A percentile compares a stretch with the other conserved stretches of the same genome.
These are phyloP conservation scores for Cotesia vestalis DNA, from an alignment of 1,140 invertebrate genomes.

Conservation along the genomic window DNA sequence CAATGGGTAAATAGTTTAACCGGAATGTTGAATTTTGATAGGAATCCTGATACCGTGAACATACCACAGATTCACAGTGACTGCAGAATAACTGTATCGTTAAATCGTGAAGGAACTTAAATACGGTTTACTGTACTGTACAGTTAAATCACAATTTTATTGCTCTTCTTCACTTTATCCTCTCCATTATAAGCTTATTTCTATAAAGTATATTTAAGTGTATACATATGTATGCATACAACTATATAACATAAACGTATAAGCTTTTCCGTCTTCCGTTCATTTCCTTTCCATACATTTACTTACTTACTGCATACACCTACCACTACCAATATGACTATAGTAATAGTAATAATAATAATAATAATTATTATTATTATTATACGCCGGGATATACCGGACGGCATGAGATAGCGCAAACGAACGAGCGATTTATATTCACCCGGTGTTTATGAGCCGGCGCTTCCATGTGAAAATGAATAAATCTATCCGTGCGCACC, in stretches of 20 bases:
- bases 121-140: neutral
- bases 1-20: constrained; percentile 1
- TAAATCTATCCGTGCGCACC: too few relatives aligned
- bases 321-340: neutral
- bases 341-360: too few relatives aligned
- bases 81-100: constrained; percentile 28
- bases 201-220: neutral
- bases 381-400: neutral
- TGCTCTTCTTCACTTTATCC: neutral
- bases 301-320: neutral
- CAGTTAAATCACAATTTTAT: constrained; percentile 25
- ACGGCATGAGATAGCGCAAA: constrained; percentile 39
- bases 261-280: constrained; percentile 23
- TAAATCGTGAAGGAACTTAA: constrained; percentile 24
- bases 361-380: too few relatives aligned
- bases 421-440: constrained; percentile 48
- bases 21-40: neutral
- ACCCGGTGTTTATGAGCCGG: constrained; percentile 50
- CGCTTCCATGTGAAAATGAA: constrained; percentile 45
- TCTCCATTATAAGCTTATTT: neutral
- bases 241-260: neutral
- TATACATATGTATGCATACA: neutral
- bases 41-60: neutral
- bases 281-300: constrained; percentile 13
- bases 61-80: constrained; percentile 15